A percentile compares a stretch with the other conserved stretches of the same genome.
Evolutionary conservation across 1,140 invertebrate genomes (phyloP).

Genomic region (Drosophila sulfurigaster): DNA sequence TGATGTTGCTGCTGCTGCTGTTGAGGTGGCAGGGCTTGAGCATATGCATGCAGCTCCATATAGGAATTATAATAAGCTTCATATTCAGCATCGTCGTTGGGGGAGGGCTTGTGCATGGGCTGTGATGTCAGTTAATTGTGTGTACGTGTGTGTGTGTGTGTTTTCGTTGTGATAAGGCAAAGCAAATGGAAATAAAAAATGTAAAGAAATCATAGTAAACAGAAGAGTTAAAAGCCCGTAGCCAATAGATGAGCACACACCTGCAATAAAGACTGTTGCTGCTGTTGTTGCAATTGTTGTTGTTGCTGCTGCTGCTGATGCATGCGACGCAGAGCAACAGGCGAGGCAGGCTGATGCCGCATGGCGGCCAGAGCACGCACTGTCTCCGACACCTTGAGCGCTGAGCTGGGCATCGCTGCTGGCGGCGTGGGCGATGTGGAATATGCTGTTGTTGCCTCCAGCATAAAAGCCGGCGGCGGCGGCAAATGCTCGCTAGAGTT

Average conservation of each 20-base stretch:
- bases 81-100: slow-evolving; percentile 61
- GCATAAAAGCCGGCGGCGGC: slow-evolving; percentile 93
- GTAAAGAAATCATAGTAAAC: slow-evolving; percentile 43
- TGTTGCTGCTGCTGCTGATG: slow-evolving; percentile 65
- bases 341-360: slow-evolving; percentile 94
- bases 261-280: slow-evolving; percentile 63
- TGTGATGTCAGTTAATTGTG: slow-evolving; percentile 39
- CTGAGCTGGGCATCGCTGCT: slow-evolving; percentile 71
- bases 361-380: slow-evolving; percentile 93
- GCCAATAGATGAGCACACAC: slow-evolving; percentile 70
- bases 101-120: slow-evolving; percentile 56
- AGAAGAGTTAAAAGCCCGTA: slow-evolving; percentile 37
- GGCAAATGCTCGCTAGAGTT: slow-evolving; percentile 89
- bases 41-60: slow-evolving; percentile 71
- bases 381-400: slow-evolving; percentile 92
- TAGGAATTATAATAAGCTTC: slow-evolving; percentile 78
- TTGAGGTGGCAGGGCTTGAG: slow-evolving; percentile 52
- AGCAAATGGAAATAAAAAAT: slow-evolving; percentile 61
- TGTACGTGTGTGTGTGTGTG: slow-evolving; percentile 17
- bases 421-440: slow-evolving; percentile 43
- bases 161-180: slow-evolving; percentile 43
- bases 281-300: slow-evolving; percentile 51
- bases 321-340: slow-evolving; percentile 88
- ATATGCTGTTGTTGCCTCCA: slow-evolving; percentile 85
- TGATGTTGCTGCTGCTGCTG: slow-evolving; percentile 49